These are phyloP conservation scores for Calephelis nemesis DNA, from an alignment of 1,140 invertebrate species.

Conservation along the genomic window DNA sequence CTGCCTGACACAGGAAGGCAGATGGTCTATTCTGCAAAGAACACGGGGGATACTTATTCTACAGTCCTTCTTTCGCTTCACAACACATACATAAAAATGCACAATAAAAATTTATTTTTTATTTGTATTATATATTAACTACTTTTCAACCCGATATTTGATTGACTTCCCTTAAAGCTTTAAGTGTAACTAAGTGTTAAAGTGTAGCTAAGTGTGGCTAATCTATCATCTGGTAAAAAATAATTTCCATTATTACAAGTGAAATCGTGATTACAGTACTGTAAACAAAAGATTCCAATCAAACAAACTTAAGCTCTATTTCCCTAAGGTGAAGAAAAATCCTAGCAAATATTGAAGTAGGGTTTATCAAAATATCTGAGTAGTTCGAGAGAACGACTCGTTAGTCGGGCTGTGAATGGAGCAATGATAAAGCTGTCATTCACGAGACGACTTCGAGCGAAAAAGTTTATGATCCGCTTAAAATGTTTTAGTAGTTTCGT, in stretches of 20 bases:
- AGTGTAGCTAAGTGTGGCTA: no score
- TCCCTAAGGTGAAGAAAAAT: constrained; percentile 27
- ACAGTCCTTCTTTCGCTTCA: no score
- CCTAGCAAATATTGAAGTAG: constrained; percentile 32
- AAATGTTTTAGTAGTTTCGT: neutral
- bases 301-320: constrained; percentile 36
- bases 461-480: neutral
- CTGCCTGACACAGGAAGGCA: no score
- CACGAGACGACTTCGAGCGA: constrained; percentile 2
- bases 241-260: neutral
- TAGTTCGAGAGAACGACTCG: neutral
- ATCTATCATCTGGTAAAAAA: no score
- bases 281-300: constrained; percentile 18
- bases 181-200: no score
- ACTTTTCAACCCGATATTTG: no score
- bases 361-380: constrained; percentile 30
- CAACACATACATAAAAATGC: no score
- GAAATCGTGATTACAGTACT: neutral
- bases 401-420: constrained; percentile 6
- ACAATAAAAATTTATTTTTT: no score
- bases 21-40: no score
- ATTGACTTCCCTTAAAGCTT: no score
- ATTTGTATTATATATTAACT: no score
- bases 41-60: no score
- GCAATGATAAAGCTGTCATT: neutral